Evolutionary conservation across 1,140 invertebrate species (phyloP).

Genomic region (Bilobella aurantiaca): DNA sequence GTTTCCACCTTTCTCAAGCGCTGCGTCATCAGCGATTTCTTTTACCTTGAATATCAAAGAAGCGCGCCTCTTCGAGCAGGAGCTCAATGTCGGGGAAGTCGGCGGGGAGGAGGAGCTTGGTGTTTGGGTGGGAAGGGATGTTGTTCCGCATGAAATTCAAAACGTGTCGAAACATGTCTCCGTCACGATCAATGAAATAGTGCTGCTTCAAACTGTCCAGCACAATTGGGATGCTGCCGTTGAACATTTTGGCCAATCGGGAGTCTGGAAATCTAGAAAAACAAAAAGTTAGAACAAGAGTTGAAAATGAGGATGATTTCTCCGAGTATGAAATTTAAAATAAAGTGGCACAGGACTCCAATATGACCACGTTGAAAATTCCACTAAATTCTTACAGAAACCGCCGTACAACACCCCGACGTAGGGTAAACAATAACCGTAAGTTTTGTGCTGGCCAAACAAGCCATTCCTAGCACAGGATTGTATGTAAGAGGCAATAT

Average conservation of each 20-base stretch:
- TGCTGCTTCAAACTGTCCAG: conserved; percentile 93
- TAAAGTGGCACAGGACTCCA: neutral
- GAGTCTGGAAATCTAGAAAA: conserved; percentile 76
- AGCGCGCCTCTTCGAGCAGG: conserved; percentile 81
- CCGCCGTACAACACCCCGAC: too few relatives aligned
- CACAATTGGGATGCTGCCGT: conserved; percentile 92
- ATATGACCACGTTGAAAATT: too few relatives aligned
- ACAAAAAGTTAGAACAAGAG: neutral
- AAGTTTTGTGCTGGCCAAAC: too few relatives aligned
- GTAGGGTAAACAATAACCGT: too few relatives aligned
- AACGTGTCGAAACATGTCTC: conserved; percentile 86
- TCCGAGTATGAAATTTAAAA: neutral
- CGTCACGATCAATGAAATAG: conserved; percentile 84
- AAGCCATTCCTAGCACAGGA: too few relatives aligned
- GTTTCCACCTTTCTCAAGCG: neutral
- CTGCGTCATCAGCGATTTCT: neutral
- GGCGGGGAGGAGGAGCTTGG: conserved; percentile 66
- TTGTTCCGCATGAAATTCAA: conserved; percentile 90
- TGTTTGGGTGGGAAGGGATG: neutral
- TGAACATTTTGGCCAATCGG: conserved; percentile 81
- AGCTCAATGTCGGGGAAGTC: conserved; percentile 80
- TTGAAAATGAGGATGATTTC: neutral
- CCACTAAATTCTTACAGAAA: too few relatives aligned
- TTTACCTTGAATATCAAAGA: conserved; percentile 77
- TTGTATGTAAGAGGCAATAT: too few relatives aligned